phyloP scores from a whole-genome alignment of 2,797 vertebrate species.

The Hoplostethus atlanticus region DNA sequence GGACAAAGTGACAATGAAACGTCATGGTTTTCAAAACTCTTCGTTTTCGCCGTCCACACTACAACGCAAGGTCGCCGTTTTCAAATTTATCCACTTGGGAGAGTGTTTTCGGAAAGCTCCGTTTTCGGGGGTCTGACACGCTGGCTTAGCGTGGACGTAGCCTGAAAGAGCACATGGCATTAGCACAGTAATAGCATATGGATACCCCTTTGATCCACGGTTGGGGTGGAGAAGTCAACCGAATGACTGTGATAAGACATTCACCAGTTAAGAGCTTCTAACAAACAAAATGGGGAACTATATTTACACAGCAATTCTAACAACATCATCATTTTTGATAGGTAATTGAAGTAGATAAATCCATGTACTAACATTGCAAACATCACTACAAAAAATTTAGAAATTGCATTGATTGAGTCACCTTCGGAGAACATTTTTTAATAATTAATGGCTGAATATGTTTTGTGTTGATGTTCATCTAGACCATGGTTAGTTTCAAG shows the following conservation, averaged over 20 bases:
- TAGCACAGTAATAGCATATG: slow-evolving; percentile 71
- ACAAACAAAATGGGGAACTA: not conserved
- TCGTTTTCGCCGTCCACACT: too few species aligned
- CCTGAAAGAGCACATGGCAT: slow-evolving; percentile 65
- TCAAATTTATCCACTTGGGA: too few species aligned
- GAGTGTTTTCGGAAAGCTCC: too few species aligned
- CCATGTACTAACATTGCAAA: not conserved
- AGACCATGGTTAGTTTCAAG: not conserved
- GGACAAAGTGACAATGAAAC: too few species aligned
- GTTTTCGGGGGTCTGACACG: too few species aligned
- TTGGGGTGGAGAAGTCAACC: slow-evolving; percentile 71
- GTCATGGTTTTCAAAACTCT: too few species aligned
- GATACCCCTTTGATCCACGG: slow-evolving; percentile 71
- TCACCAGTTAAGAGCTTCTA: slow-evolving; percentile 55
- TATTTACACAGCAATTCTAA: slow-evolving; percentile 54
- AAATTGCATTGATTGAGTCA: slow-evolving; percentile 7
- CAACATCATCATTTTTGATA: slow-evolving; percentile 28
- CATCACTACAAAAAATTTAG: slow-evolving; percentile 1
- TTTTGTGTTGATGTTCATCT: not conserved
- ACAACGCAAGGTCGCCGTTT: too few species aligned
- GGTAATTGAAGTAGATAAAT: slow-evolving; percentile 22
- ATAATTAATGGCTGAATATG: too few species aligned
- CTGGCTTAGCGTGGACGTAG: too few species aligned
- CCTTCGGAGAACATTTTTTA: too few species aligned
- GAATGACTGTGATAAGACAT: slow-evolving; percentile 75